Evolutionary conservation across 2,888 invertebrate species (phyloP), one percentile per base, ranked within the genome.

Genomic region (Abrostola tripartita): DNA sequence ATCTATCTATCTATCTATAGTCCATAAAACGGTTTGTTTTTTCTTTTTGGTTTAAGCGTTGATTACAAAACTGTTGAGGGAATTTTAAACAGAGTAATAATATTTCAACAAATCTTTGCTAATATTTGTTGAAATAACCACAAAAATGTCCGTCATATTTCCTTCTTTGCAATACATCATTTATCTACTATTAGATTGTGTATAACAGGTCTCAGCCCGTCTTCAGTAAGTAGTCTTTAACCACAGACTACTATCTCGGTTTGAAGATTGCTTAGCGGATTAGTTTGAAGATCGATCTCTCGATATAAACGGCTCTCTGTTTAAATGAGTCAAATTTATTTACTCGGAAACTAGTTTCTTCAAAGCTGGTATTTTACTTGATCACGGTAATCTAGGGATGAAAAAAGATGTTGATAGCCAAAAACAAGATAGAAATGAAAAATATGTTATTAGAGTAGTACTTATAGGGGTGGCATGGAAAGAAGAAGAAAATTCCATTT

Each of bases 311-410:
- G 52, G 58, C 55, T 49, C 49, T 69, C 12, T 2, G 38, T 36
- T 47, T 63, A 58, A 75, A 75, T 70, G 42, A 61, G 50, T 66
- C 52, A 66, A 60, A 66, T 70, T 61, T 65, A 70, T 75, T 72
- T 62, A 55, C 53, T 55, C 7, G 38, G 40, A 36, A 61, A 66
- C 73, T 75, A 70, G 56, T 65, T 61, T 57, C 40, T 58, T 71
- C 60, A 14, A 53, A 41, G 11, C 35, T 10, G n/a, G 24, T 40
- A 75, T 73, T 75, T 70, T n/a, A 57, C 55, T 40, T 12, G 67
- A 66, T 66, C 53, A 37, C 37, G 12, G 52, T 38, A 50, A 56
- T 71, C 37, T 65, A 50, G 36, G 14, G 47, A 8, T 37, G 52
- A 68, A 42, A 50, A 37, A 35, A 52, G 24, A 7, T 11, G 24